phyloP scores from a whole-genome alignment of 2,797 vertebrate genomes.

The Enteromius afrohamiltoni region DNA sequence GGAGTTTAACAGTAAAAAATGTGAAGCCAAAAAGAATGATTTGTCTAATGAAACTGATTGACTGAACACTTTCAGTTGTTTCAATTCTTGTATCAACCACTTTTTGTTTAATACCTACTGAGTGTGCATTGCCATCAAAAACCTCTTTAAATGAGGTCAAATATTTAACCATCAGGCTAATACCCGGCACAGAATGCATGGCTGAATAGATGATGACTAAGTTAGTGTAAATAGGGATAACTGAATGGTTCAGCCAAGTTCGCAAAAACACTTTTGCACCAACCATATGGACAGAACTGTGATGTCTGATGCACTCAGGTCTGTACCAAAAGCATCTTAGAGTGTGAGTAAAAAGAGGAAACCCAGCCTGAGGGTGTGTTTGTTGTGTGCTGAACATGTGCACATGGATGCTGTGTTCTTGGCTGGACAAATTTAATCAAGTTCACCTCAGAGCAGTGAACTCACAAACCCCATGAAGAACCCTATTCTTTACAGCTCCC shows the following conservation, averaged over 20 bases:
- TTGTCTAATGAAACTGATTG: neutral
- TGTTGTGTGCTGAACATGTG: constrained; percentile 35
- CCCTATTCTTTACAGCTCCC: constrained; percentile 50
- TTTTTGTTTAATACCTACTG: neutral
- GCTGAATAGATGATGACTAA: neutral
- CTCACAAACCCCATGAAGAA: constrained; percentile 56
- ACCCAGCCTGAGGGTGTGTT: constrained; percentile 28
- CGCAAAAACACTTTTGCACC: neutral
- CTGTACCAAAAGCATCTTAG: neutral
- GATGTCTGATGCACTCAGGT: neutral
- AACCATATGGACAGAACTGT: neutral
- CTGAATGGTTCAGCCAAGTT: neutral
- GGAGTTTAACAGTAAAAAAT: neutral
- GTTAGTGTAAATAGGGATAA: neutral
- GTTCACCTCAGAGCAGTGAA: constrained; percentile 68
- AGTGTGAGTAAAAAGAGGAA: constrained; percentile 9
- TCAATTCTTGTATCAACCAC: neutral
- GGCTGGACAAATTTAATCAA: constrained; percentile 71
- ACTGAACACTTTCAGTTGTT: neutral
- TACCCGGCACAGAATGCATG: neutral
- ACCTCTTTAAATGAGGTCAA: neutral
- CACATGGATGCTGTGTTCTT: constrained; percentile 65
- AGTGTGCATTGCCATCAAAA: neutral
- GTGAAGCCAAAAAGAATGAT: neutral
- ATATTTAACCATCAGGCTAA: neutral